Base-by-base conservation (phyloP, 1,140 invertebrate genomes). In the Bombus breviceps region DNA sequence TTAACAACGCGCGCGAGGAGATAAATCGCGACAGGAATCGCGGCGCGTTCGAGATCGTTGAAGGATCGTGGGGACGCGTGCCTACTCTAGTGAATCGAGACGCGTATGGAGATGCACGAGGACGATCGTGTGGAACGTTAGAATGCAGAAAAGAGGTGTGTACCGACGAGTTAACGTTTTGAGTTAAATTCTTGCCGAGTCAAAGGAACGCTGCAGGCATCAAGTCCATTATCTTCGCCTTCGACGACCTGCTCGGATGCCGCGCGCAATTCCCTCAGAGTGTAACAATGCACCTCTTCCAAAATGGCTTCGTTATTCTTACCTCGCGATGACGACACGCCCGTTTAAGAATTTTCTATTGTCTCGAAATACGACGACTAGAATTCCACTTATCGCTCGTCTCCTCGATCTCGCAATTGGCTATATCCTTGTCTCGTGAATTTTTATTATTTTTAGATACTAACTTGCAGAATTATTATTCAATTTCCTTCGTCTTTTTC, bases 151-250 rank as follows among this genome's bases (percentile, higher is more conserved):
- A 89, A 83, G 72, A 89, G 88, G 88, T 89, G 88, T 89, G 88
- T 86, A 89, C 77, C 81, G 78, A 81, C 76, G 81, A 72, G 88
- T 83, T 86, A 86, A 53, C 84, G 85, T 90, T 90, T 90, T 83
- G 69, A 89, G 88, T 89, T 90, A 71, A 87, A 90, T 90, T 90
- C 88, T 84, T 86, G 76, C 85, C 88, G 88, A 90, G 88, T 90
- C 88, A 83, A 81, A 79, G 72, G 76, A 86, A 76, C 85, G 88
- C 43, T 64, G 12, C 82, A 41, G 68, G 76, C 77, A 66, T 53
- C 73, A 39, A 62, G 84, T 76, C 43, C 69, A 66, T 83, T 84
- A 87, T 47, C 62, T 39, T 64, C 64, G 71, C 47, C 82, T 83
- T 6, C 82, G 47, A 69, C 74, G 73, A 83, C 37, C 74, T 77